These are phyloP conservation scores for Sterna hirundo DNA, from an alignment of 2,113 vertebrate species.

Conservation along the genomic window DNA sequence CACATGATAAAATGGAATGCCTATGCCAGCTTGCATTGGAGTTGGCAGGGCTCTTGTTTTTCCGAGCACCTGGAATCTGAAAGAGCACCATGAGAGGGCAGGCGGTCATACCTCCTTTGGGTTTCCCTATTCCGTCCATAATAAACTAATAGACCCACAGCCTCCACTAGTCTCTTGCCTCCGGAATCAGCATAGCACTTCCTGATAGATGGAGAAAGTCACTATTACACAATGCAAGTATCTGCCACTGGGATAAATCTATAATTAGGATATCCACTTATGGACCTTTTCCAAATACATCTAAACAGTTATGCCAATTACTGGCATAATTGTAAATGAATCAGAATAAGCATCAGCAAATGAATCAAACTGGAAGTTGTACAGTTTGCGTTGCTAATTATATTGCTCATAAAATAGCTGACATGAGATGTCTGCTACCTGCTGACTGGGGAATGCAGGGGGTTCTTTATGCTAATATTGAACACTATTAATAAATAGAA, in stretches of 20 bases:
- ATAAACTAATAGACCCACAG: background rate
- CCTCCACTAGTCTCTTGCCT: background rate
- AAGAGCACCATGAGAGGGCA: background rate
- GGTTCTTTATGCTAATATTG: background rate
- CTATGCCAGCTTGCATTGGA: background rate
- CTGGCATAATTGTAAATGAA: conserved; percentile 36
- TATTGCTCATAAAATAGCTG: conserved; percentile 1
- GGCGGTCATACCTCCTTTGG: background rate
- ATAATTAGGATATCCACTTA: conserved; percentile 46
- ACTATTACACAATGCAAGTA: background rate
- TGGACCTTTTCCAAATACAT: conserved; percentile 38
- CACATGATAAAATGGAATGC: background rate
- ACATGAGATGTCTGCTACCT: conserved; percentile 46
- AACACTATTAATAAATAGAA: conserved; percentile 24
- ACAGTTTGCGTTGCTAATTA: conserved; percentile 31
- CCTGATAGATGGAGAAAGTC: background rate
- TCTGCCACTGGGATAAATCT: background rate
- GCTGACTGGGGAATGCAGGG: background rate
- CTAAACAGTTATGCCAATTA: conserved; percentile 44
- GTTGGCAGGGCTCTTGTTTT: background rate
- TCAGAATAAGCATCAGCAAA: conserved; percentile 40
- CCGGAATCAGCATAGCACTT: background rate
- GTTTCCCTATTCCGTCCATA: background rate
- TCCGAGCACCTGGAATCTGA: background rate
- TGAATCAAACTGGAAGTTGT: conserved; percentile 38